Conservation (phyloP, 2,888 invertebrate genomes). For the Pyrgus malvae region DNA sequence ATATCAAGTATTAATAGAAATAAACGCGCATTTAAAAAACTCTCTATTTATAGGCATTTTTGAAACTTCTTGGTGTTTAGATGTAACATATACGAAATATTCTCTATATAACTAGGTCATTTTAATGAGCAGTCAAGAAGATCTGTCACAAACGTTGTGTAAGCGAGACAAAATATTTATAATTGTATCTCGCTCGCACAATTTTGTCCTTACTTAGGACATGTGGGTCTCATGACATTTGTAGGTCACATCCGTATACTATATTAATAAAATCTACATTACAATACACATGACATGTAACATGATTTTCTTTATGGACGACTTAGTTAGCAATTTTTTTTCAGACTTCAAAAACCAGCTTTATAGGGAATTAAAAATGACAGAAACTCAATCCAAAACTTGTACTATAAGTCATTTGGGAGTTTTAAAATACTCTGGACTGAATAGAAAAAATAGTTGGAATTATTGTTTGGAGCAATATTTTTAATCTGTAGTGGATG, state of each 20-base stretch:
- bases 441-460: not conserved
- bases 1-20: not conserved
- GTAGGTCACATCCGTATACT: not conserved
- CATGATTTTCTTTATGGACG: too few species aligned
- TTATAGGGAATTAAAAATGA: not conserved
- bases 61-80: not conserved
- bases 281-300: not conserved
- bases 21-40: not conserved
- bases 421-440: slow-evolving; percentile 7
- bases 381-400: not conserved
- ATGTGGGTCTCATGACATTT: not conserved
- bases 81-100: not conserved
- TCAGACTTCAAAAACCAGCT: not conserved
- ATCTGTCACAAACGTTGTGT: not conserved
- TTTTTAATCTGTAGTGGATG: not conserved
- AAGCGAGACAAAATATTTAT: not conserved
- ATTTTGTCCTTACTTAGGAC: not conserved
- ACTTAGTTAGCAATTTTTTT: too few species aligned
- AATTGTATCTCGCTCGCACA: not conserved
- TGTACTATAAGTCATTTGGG: slow-evolving; percentile 5
- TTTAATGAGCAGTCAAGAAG: not conserved
- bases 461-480: slow-evolving; percentile 2
- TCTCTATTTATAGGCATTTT: not conserved
- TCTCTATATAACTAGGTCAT: not conserved
- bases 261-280: too few species aligned